Evolutionary conservation across 2,113 vertebrate genomes (phyloP), one percentile per base, ranked within the genome.

Genomic region (Prunella himalayana): DNA sequence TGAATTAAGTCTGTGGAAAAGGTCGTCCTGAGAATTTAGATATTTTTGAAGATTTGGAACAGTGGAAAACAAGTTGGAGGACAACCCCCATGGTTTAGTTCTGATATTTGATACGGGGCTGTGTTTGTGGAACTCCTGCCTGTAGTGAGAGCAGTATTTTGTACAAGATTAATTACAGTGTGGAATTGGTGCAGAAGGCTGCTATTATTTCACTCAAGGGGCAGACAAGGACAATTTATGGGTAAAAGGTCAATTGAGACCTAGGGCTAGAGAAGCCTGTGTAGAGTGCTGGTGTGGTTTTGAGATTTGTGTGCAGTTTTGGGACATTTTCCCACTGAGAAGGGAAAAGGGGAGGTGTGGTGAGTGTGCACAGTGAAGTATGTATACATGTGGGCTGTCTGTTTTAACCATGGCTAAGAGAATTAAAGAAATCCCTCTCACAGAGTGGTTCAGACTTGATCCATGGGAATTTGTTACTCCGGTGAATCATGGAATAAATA

Each of bases 1-100:
- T 59, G n/a, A 59, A 35, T 59, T 59, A 24, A n/a, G n/a, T 35
- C n/a, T 35, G 22, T 16, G n/a, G 56, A 59, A 59, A 59, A 59
- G 56, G 56, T 24, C 1, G 2, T 16, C 22, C 15, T 0, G 5
- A 59, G 15, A 59, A 35, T 35, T 35, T 24, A 35, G n/a, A 16
- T 35, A 35, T 59, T 59, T 59, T 7, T 59, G 22, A 59, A 59
- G 22, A 59, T 11, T 24, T 1, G n/a, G 56, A 59, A 59, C 7
- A 1, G 56, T 35, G 56, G 22, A 59, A 59, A 59, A 35, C 16
- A 7, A 35, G n/a, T 16, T 59, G 56, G 14, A 59, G 56, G n/a
- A 59, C n/a, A 59, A 59, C 15, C 15, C 9, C 53, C 4, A 1
- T 24, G 22, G 22, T 59, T 59, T 59, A 59, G n/a, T 35, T 59